phyloP scores from a whole-genome alignment of 1,140 invertebrate genomes.

The Aleiodes sp. region DNA sequence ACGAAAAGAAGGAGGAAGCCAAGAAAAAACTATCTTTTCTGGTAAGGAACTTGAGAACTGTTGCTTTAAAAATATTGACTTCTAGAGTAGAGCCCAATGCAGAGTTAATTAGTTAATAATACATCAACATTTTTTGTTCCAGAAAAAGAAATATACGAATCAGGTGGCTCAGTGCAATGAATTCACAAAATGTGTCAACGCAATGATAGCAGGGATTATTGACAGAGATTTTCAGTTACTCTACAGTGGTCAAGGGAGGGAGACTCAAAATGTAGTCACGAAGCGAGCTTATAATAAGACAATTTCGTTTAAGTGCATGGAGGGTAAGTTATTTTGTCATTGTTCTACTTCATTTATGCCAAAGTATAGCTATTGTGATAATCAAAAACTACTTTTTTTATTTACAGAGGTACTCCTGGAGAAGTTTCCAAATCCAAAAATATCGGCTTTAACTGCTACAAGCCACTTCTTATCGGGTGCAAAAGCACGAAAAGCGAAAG shows the following conservation, averaged over 20 bases:
- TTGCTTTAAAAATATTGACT: not conserved
- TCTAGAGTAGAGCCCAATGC: not conserved
- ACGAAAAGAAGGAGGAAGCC: not conserved
- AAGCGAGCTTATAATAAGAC: not conserved
- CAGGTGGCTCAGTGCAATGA: not conserved
- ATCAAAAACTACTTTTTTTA: not conserved
- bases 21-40: not conserved
- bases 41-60: not conserved
- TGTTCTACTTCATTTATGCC: not conserved
- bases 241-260: not conserved
- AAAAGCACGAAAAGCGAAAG: not conserved
- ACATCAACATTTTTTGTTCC: not conserved
- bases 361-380: not conserved
- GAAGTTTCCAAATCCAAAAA: not conserved
- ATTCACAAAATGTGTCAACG: not conserved
- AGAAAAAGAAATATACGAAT: not conserved
- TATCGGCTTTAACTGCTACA: not conserved
- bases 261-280: not conserved
- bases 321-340: not conserved
- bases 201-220: not conserved
- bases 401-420: not conserved
- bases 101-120: not conserved
- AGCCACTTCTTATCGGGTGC: slow-evolving; percentile 7
- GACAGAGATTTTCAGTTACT: not conserved
- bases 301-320: not conserved